Evolutionary conservation across 2,113 vertebrate species (phyloP).

Genomic region (Oreocharis arfaki): DNA sequence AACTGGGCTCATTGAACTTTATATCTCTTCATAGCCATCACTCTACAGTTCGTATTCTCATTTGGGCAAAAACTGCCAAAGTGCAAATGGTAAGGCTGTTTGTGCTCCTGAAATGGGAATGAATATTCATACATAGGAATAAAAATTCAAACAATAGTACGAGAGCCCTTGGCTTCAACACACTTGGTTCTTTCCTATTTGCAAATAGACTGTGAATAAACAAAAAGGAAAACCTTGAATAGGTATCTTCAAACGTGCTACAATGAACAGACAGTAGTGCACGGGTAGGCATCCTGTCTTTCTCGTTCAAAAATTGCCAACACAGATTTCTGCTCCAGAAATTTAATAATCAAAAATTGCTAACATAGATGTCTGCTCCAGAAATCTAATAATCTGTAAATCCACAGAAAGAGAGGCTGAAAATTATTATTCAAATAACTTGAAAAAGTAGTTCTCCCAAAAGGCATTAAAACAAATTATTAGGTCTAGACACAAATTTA

Average conservation of each 20-base stretch:
- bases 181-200: not conserved
- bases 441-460: not conserved
- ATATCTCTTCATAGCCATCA: not conserved
- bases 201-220: not conserved
- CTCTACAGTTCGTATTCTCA: not conserved
- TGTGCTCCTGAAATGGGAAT: not conserved
- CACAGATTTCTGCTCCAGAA: not conserved
- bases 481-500: not conserved
- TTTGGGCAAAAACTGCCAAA: not conserved
- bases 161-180: not conserved
- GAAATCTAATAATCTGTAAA: conserved; percentile 5
- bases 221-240: not conserved
- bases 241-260: not conserved
- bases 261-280: not conserved
- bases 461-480: not conserved
- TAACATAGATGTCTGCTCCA: not conserved
- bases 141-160: not conserved
- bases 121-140: not conserved
- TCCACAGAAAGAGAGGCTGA: not conserved
- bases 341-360: not conserved
- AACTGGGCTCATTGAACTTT: not conserved
- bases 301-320: not conserved
- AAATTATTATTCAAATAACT: not conserved
- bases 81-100: not conserved
- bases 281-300: not conserved